Percentiles rank a stretch among this genome's conserved stretches.
These are phyloP conservation scores for Toxotes chatareus DNA, from an alignment of 2,113 vertebrate genomes.

Conservation along the genomic window DNA sequence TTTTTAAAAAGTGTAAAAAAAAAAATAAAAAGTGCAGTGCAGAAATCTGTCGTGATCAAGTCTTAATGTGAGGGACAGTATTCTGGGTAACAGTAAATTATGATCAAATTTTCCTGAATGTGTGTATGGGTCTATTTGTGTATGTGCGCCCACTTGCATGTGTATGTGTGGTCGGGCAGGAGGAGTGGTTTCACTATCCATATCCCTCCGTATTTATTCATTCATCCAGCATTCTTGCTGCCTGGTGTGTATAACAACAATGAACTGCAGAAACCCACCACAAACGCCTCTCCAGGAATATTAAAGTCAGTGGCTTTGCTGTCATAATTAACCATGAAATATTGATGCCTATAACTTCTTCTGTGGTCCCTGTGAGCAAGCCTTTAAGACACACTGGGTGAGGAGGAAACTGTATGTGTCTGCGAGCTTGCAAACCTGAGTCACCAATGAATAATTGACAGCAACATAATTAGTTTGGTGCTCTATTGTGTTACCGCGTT, in stretches of 20 bases:
- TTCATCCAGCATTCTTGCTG: conserved; percentile 54
- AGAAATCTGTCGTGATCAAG: not conserved
- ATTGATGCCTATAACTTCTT: conserved; percentile 81
- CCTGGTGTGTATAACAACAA: conserved; percentile 67
- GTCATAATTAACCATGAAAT: conserved; percentile 85
- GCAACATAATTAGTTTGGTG: conserved; percentile 80
- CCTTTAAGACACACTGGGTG: conserved; percentile 64
- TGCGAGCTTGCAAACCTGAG: conserved; percentile 67
- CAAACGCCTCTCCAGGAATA: conserved; percentile 66
- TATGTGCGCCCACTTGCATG: not conserved
- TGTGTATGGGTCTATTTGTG: not conserved
- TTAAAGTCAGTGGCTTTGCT: conserved; percentile 75
- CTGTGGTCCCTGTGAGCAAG: conserved; percentile 69
- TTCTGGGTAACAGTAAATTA: not conserved
- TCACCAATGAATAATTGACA: conserved; percentile 81
- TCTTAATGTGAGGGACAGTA: not conserved
- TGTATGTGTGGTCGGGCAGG: not conserved
- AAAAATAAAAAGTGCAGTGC: too few relatives aligned
- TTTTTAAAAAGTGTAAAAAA: not conserved
- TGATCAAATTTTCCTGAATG: not conserved
- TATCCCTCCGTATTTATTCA: conserved; percentile 65
- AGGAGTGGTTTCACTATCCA: conserved; percentile 26
- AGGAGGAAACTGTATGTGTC: conserved; percentile 66
- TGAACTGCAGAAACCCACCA: conserved; percentile 35
- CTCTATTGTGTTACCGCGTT: conserved; percentile 73